These are phyloP conservation scores for Brenthis hecate DNA, from an alignment of 2,888 invertebrate genomes.

Conservation along the genomic window DNA sequence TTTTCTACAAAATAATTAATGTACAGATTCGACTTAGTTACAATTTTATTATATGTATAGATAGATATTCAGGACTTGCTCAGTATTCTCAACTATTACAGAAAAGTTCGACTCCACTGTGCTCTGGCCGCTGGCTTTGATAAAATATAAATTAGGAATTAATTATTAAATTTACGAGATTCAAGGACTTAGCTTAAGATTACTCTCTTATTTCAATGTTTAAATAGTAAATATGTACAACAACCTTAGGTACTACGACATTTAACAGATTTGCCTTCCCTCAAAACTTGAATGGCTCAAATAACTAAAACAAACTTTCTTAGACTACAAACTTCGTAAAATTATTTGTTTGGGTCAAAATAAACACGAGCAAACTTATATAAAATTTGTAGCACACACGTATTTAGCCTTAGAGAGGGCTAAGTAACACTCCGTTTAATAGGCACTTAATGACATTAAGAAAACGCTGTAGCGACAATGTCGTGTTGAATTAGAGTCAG, in stretches of 20 bases:
- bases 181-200: too few relatives aligned
- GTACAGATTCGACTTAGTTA: too few relatives aligned
- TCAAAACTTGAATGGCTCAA: constrained; percentile 10
- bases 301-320: constrained; percentile 20
- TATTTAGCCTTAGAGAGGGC: constrained; percentile 47
- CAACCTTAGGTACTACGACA: constrained; percentile 13
- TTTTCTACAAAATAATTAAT: too few relatives aligned
- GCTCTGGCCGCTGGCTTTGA: too few relatives aligned
- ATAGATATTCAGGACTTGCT: too few relatives aligned
- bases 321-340: constrained; percentile 1
- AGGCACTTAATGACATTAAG: constrained; percentile 56
- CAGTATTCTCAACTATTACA: too few relatives aligned
- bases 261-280: constrained; percentile 10
- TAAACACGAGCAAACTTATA: constrained; percentile 21
- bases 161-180: too few relatives aligned
- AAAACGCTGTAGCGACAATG: constrained; percentile 48
- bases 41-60: too few relatives aligned
- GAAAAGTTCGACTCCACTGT: too few relatives aligned
- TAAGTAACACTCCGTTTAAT: constrained; percentile 52
- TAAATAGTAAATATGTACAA: too few relatives aligned
- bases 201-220: too few relatives aligned
- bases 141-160: too few relatives aligned
- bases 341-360: constrained; percentile 30
- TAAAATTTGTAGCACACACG: constrained; percentile 39
- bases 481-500: constrained; percentile 46